Evolutionary conservation across 1,140 invertebrate genomes (phyloP).

Genomic region (Drosophila repleta): DNA sequence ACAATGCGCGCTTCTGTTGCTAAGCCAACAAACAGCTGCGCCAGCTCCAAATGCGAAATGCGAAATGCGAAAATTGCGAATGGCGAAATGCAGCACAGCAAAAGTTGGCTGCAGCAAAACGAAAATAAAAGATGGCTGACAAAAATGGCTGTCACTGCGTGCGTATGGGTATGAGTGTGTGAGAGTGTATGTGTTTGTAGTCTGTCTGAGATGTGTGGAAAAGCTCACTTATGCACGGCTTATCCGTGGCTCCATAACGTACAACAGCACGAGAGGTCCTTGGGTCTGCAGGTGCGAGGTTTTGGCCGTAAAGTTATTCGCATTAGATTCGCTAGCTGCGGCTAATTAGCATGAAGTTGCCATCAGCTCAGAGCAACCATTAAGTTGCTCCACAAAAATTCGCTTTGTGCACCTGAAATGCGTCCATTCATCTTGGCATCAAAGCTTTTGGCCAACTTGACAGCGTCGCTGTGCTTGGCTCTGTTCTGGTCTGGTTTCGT

Average conservation of each 20-base stretch:
- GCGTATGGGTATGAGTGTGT: neutral
- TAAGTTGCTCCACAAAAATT: constrained; percentile 7
- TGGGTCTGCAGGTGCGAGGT: constrained; percentile 12
- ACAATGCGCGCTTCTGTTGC: constrained; percentile 6
- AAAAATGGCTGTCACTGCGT: constrained; percentile 3
- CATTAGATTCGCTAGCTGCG: constrained; percentile 56
- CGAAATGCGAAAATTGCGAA: constrained; percentile 30
- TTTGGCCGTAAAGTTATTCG: constrained; percentile 43
- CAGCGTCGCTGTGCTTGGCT: constrained; percentile 57
- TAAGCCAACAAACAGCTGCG: constrained; percentile 41
- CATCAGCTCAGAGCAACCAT: constrained; percentile 33
- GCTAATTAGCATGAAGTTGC: constrained; percentile 79
- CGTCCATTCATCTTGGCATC: constrained; percentile 53
- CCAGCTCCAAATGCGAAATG: constrained; percentile 25
- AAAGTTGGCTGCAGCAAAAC: constrained; percentile 29
- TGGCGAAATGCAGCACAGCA: constrained; percentile 35
- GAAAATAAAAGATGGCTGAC: constrained; percentile 14
- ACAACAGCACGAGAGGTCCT: neutral
- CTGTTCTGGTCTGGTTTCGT: constrained; percentile 28
- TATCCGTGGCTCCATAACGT: neutral
- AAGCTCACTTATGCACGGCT: constrained; percentile 2
- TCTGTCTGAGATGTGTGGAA: neutral
- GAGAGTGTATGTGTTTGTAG: neutral
- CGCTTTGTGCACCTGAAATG: neutral
- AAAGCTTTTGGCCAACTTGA: constrained; percentile 51